Evolutionary conservation across 2,888 invertebrate genomes (phyloP).

Genomic region (Drosophila infuscata): DNA sequence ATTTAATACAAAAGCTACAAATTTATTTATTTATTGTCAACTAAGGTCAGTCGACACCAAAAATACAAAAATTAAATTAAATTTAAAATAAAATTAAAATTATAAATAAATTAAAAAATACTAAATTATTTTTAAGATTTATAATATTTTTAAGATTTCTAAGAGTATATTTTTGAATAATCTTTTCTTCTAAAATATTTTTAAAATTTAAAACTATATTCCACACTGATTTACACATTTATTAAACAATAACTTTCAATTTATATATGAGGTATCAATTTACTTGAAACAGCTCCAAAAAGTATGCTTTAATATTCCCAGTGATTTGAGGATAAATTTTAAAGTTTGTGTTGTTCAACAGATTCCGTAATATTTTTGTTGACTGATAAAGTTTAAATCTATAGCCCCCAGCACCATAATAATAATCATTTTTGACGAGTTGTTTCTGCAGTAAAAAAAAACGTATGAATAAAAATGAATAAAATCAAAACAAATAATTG

Average conservation of each 20-base stretch:
- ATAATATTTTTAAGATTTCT: no score
- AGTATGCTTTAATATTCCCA: conserved; percentile 20
- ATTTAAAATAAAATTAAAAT: no score
- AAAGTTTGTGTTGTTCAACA: neutral
- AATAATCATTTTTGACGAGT: neutral
- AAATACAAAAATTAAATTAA: no score
- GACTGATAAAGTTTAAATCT: neutral
- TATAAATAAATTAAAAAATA: no score
- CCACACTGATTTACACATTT: no score
- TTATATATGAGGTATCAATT: neutral
- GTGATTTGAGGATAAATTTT: neutral
- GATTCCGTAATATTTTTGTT: neutral
- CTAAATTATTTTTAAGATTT: no score
- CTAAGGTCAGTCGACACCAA: no score
- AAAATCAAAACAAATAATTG: neutral
- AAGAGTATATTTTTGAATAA: neutral
- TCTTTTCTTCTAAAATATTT: neutral
- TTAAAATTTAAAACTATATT: neutral
- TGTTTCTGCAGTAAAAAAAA: neutral
- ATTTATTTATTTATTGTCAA: no score
- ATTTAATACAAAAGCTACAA: no score
- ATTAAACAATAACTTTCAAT: neutral
- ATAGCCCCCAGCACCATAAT: neutral
- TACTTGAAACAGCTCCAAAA: conserved; percentile 2
- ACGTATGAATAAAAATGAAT: neutral